Evolutionary conservation across 2,888 invertebrate genomes (phyloP).

Genomic region (Acanthopleura granulata): DNA sequence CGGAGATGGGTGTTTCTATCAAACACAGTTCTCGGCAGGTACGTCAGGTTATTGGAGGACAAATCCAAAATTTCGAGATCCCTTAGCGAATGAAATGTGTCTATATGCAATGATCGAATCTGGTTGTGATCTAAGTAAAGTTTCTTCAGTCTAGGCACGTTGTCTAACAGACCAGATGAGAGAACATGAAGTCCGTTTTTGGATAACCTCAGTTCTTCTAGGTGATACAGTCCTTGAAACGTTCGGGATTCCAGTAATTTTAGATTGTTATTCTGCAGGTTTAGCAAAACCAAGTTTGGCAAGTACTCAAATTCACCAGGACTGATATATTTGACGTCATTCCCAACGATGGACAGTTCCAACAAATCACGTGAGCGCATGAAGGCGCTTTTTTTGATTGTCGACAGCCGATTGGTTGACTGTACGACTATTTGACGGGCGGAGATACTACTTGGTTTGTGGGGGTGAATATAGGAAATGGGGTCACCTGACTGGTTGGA

Average conservation of each 20-base stretch:
- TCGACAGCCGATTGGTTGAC: slow-evolving; percentile 9
- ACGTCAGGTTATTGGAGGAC: slow-evolving; percentile 8
- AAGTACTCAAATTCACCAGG: slow-evolving; percentile 10
- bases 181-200: neutral
- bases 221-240: slow-evolving; percentile 8
- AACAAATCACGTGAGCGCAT: neutral
- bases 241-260: neutral
- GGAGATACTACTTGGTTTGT: neutral
- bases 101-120: neutral
- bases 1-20: neutral
- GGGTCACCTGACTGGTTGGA: neutral
- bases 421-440: neutral
- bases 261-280: slow-evolving; percentile 10
- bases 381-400: slow-evolving; percentile 12
- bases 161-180: neutral
- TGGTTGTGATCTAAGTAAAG: neutral
- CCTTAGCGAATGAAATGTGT: neutral
- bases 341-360: slow-evolving; percentile 17
- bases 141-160: neutral
- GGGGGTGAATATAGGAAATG: neutral
- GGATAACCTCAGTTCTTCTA: slow-evolving; percentile 2
- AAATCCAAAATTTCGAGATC: slow-evolving; percentile 5
- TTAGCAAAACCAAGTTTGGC: slow-evolving; percentile 1
- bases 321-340: neutral
- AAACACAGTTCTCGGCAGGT: slow-evolving; percentile 1